Conservation (phyloP, 2,888 invertebrate genomes). For the Torymus texanus region DNA sequence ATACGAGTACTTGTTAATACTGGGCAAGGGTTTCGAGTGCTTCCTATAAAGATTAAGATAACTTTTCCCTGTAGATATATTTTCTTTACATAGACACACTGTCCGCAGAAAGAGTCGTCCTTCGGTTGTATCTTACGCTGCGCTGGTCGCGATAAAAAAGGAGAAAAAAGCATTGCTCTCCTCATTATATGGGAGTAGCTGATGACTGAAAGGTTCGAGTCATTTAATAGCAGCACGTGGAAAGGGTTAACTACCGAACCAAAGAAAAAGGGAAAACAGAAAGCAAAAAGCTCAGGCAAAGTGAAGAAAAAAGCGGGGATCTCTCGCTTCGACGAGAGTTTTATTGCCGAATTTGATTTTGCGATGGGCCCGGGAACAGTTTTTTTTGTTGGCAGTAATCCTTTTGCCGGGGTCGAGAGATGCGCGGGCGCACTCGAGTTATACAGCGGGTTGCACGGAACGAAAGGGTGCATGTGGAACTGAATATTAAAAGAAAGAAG, state of each 20-base stretch:
- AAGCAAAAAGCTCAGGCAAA: constrained; percentile 12
- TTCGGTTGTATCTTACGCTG: too few relatives aligned
- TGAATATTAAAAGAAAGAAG: constrained; percentile 46
- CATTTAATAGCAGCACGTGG: too few relatives aligned
- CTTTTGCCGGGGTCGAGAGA: constrained; percentile 38
- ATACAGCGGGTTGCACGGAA: background rate
- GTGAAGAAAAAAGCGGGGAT: constrained; percentile 35
- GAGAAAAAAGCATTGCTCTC: background rate
- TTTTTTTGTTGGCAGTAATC: constrained; percentile 49
- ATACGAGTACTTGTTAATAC: background rate
- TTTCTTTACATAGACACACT: too few relatives aligned
- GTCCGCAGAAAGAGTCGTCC: too few relatives aligned
- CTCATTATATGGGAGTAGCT: background rate
- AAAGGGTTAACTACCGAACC: too few relatives aligned
- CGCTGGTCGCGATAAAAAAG: background rate
- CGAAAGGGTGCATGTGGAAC: constrained; percentile 27
- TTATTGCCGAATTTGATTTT: constrained; percentile 65
- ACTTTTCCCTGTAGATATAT: background rate
- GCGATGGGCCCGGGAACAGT: constrained; percentile 52
- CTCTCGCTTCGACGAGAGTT: constrained; percentile 34
- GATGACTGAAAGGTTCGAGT: too few relatives aligned
- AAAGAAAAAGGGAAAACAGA: constrained; percentile 4
- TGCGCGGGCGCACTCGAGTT: background rate
- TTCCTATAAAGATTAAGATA: background rate
- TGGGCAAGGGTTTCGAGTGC: constrained; percentile 1